Evolutionary conservation across 2,888 invertebrate genomes (phyloP), one percentile per base, ranked within the genome.

Genomic region (Nemotelus nigrinus): DNA sequence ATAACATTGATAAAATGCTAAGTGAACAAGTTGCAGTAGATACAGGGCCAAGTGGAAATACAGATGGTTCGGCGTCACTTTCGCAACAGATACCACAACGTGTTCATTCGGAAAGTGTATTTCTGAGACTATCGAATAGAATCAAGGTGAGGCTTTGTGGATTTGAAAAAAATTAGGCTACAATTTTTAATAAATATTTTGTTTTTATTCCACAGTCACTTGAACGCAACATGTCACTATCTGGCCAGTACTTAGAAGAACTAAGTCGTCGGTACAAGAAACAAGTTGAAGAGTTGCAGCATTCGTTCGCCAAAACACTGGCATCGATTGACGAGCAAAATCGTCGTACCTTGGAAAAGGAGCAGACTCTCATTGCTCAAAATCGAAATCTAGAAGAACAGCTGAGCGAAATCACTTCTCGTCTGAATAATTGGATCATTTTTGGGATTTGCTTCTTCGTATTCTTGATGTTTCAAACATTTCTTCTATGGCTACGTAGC

Each of bases 151-250:
- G 70, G 53, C 41, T 10, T 3, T 7, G 8, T 50, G 5, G 88
- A 80, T 80, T 78, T 78, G 79, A 79, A 78, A 75, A 80, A 79
- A 78, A 78, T 2, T 57, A 0, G 3, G 10, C 10, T 25, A 57
- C 4, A 4, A 57, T 57, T 57, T 57, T 4, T 8, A n/a, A n/a
- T 55, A 76, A 50, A 68, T 67, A 43, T 39, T 6, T 7, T 45
- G 3, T 55, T 76, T 50, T 76, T 4, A 50, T 47, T 43, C 41
- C 39, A 25, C 47, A 95, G 93, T 93, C 95, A 72, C 89, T 99
- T 82, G 99, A 99, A 88, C 91, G 96, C 82, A 99, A 99, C 88
- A 96, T 99, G 93, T 97, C 98, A 10, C 89, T 99, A 58, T 98
- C 97, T 81, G 95, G 96, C 79, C 97, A 98, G 86, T 99, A 99